Evolutionary conservation across 2,113 vertebrate species (phyloP).

Genomic region (Pterophyllum scalare): DNA sequence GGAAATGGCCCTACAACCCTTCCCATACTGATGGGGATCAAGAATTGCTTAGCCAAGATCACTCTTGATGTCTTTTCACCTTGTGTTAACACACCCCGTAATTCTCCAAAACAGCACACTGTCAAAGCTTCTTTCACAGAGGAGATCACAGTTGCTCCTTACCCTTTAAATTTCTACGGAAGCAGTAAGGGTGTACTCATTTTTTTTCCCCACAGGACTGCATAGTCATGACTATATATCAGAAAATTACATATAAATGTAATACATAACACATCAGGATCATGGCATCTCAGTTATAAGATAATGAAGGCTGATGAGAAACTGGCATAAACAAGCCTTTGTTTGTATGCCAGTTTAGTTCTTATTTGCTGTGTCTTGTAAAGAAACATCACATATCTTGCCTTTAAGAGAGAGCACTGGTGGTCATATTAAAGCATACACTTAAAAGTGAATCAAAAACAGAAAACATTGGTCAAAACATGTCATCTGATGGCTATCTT

Average conservation of each 20-base stretch:
- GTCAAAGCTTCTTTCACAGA: background rate
- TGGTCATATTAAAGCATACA: background rate
- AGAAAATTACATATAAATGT: background rate
- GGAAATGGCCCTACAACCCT: too few relatives aligned
- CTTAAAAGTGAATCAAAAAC: background rate
- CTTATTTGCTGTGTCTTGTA: background rate
- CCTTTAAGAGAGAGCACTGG: background rate
- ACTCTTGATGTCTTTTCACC: background rate
- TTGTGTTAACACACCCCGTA: background rate
- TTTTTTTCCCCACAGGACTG: background rate
- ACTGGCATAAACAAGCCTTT: background rate
- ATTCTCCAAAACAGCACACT: background rate
- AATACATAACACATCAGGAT: background rate
- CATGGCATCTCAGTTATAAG: background rate
- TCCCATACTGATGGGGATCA: background rate
- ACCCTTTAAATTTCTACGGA: background rate
- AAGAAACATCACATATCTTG: background rate
- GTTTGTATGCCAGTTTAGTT: background rate
- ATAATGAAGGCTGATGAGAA: background rate
- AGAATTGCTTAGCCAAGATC: background rate
- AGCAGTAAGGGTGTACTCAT: background rate
- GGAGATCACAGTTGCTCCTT: background rate
- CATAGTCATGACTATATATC: background rate
- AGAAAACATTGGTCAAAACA: too few relatives aligned
- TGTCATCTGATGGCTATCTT: background rate